Evolutionary conservation across 2,888 invertebrate species (phyloP), one percentile per base, ranked within the genome.

Genomic region (Suillia variegata): DNA sequence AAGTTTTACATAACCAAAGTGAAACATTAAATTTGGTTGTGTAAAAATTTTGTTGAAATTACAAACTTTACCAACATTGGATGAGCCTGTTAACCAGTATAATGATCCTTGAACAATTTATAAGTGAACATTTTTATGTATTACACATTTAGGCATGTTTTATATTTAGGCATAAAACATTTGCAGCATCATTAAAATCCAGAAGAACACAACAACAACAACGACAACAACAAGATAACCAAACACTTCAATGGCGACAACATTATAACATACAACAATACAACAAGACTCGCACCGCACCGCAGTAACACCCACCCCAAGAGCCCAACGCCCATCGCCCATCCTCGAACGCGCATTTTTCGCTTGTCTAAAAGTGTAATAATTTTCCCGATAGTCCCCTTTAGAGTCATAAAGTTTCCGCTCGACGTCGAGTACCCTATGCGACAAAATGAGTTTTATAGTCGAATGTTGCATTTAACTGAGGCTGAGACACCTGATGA

Each of bases 401-500:
- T 72, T 71, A 72, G 60, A 73, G 67, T 70, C 73, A 68, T 72
- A 69, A 72, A 72, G 72, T 63, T 69, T 31, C 38, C 33, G n/a
- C 15, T 33, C 31, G 22, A n/a, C n/a, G n/a, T n/a, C n/a, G n/a
- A n/a, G n/a, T 42, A 58, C 58, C 54, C 45, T 22, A 54, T 47
- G 45, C 33, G 31, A 26, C 53, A 53, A 21, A 34, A 38, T 45
- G 45, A 38, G 18, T 54, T 54, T 54, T 54, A 54, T 54, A 22
- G 45, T 26, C 31, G 45, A 45, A 45, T 54, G 54, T 54, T 54
- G 47, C 47, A 54, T 54, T 54, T 54, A 45, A 55, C 47, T 18
- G 31, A 33, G 13, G 24, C 55, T 17, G 48, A 24, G 33, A 47
- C 55, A 55, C 55, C 55, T 55, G 55, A 55, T 55, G 55, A 55